phyloP scores from a whole-genome alignment of 2,113 vertebrate species.

The Uria lomvia region DNA sequence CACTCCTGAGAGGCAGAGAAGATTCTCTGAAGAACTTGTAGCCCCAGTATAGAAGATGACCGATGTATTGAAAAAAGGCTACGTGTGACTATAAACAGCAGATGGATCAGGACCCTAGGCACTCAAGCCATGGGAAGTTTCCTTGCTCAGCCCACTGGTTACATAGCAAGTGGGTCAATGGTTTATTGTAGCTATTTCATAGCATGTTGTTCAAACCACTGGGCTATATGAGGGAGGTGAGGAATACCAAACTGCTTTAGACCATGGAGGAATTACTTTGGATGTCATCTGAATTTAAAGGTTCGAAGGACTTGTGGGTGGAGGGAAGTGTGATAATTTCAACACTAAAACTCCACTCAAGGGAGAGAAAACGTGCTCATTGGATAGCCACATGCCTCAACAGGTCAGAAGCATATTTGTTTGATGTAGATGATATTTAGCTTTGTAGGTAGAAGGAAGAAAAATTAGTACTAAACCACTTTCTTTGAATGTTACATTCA shows the following conservation, averaged over 20 bases:
- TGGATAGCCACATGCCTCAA: background rate
- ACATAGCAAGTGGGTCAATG: fast-evolving
- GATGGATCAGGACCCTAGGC: background rate
- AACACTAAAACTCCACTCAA: background rate
- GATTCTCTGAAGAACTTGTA: background rate
- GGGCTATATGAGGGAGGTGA: background rate
- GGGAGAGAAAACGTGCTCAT: background rate
- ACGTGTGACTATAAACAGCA: background rate
- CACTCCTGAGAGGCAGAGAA: background rate
- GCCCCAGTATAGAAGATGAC: background rate
- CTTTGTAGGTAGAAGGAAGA: background rate
- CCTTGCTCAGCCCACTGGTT: background rate
- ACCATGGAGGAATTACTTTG: background rate
- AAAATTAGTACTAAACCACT: background rate
- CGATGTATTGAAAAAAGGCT: background rate
- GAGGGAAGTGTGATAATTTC: background rate
- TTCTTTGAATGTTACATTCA: background rate
- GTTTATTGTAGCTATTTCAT: background rate
- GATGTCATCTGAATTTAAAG: background rate
- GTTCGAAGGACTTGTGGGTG: background rate
- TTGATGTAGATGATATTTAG: background rate
- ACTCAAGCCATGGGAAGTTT: background rate
- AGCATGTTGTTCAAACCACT: background rate
- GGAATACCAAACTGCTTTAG: background rate
- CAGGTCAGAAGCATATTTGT: background rate